phyloP scores from a whole-genome alignment of 2,888 invertebrate species.

The Cremastinae sp. region DNA sequence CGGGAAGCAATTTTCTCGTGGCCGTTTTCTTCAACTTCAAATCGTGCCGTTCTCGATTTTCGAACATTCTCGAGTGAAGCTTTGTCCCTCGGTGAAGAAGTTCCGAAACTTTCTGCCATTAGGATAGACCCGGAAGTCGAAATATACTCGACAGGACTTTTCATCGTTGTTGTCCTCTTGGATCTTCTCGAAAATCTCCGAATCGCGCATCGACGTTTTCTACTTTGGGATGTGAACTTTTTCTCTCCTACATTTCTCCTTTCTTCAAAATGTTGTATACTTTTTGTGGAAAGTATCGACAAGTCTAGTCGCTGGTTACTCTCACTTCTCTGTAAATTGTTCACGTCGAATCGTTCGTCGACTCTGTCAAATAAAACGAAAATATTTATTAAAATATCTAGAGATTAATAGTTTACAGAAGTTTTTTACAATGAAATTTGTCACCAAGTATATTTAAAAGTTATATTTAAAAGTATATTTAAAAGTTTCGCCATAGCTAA shows the following conservation, averaged over 20 bases:
- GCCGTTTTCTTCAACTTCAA: conserved; percentile 23
- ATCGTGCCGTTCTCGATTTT: conserved; percentile 12
- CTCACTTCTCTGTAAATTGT: conserved; percentile 16
- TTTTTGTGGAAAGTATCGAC: conserved; percentile 55
- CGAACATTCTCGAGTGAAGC: conserved; percentile 6
- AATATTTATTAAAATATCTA: background rate
- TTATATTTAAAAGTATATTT: too few species aligned
- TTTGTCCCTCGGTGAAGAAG: background rate
- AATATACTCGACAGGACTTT: background rate
- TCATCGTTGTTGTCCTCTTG: conserved; percentile 15
- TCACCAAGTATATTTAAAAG: too few species aligned
- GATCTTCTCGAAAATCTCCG: conserved; percentile 19
- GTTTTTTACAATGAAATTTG: too few species aligned
- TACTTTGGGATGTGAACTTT: conserved; percentile 16
- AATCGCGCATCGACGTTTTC: conserved; percentile 64
- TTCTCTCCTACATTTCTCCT: conserved; percentile 30
- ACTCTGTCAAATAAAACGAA: conserved; percentile 49
- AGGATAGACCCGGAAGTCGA: background rate
- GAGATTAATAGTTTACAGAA: background rate
- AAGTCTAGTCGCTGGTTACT: conserved; percentile 54
- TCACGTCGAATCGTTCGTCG: background rate
- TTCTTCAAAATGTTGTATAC: conserved; percentile 35
- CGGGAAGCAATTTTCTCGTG: conserved; percentile 3
- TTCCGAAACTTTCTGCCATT: background rate
- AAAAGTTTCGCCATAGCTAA: too few species aligned